Base-by-base conservation (phyloP, 2,888 invertebrate genomes). In the Cerastis rubricosa region DNA sequence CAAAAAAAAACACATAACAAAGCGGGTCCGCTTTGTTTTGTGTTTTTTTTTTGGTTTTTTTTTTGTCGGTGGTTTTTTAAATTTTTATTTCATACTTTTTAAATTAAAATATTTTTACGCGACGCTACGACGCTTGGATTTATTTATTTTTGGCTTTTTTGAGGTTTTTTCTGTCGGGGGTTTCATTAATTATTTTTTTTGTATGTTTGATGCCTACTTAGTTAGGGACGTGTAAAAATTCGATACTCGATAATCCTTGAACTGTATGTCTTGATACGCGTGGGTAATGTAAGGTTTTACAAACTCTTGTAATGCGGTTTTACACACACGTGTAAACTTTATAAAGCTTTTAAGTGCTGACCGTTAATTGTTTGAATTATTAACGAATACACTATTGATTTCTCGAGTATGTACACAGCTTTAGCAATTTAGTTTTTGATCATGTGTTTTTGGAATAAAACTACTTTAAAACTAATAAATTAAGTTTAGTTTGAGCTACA, bases 171-270 rank as follows among this genome's bases (percentile, higher is more conserved):
- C n/a, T n/a, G n/a, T n/a, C n/a, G n/a, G n/a, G n/a, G n/a, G n/a
- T n/a, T n/a, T n/a, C n/a, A n/a, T n/a, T n/a, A n/a, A n/a, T n/a
- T n/a, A n/a, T n/a, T n/a, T n/a, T n/a, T n/a, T n/a, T n/a, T n/a
- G n/a, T n/a, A n/a, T n/a, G n/a, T n/a, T n/a, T n/a, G n/a, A 1
- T n/a, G 3, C 51, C n/a, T n/a, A 14, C 14, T 17, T 57, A 57
- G 25, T 57, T 29, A 29, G 17, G 25, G 2, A 8, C 57, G 1
- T 19, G 61, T 35, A 61, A 35, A 35, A 61, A 29, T 29, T 25
- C 25, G 57, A 59, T 59, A 59, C 17, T 59, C 59, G 29, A 59
- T 29, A 59, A 29, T 43, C 61, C 71, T 71, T 64, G 64, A 64
- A n/a, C 59, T 45, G 3, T 3, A 8, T 7, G 4, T 2, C 35